These are phyloP conservation scores for Sitodiplosis mosellana DNA, from an alignment of 1,140 invertebrate genomes.

Conservation along the genomic window DNA sequence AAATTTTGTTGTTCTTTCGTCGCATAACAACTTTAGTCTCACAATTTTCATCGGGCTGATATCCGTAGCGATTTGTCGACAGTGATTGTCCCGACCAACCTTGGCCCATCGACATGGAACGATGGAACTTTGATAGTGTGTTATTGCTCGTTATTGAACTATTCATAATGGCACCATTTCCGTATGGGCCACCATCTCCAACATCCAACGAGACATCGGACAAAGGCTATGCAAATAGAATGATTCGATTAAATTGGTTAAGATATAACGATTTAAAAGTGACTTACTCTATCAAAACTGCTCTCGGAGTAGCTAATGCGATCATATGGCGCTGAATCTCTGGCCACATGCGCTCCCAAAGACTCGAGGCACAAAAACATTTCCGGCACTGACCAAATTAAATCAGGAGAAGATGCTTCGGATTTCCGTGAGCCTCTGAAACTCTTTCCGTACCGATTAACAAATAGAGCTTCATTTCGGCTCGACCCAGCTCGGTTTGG, in stretches of 20 bases:
- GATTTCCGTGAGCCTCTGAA: not conserved
- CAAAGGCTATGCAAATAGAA: constrained; percentile 11
- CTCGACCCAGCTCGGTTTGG: constrained; percentile 21
- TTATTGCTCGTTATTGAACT: constrained; percentile 5
- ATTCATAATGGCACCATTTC: constrained; percentile 13
- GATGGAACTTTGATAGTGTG: constrained; percentile 20
- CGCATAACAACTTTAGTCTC: constrained; percentile 21
- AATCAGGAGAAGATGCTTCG: constrained; percentile 23
- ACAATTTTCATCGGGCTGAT: not conserved
- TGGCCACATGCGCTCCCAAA: constrained; percentile 37
- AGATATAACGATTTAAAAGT: not conserved
- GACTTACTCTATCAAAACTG: constrained; percentile 13
- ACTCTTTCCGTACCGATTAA: not conserved
- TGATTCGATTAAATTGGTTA: too few relatives aligned
- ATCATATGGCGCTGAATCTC: constrained; percentile 28
- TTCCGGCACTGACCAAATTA: constrained; percentile 36
- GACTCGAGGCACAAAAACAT: constrained; percentile 62
- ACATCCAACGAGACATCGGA: constrained; percentile 24
- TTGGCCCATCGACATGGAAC: constrained; percentile 25
- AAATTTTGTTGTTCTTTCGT: constrained; percentile 19
- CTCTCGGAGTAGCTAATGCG: constrained; percentile 18
- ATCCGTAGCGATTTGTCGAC: not conserved
- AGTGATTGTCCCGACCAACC: constrained; percentile 12
- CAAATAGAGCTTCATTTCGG: constrained; percentile 8
- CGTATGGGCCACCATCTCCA: constrained; percentile 17